Percentiles rank a stretch among this genome's conserved stretches.
Conservation (phyloP, 2,888 invertebrate species). For the Ophioninae sp. region DNA sequence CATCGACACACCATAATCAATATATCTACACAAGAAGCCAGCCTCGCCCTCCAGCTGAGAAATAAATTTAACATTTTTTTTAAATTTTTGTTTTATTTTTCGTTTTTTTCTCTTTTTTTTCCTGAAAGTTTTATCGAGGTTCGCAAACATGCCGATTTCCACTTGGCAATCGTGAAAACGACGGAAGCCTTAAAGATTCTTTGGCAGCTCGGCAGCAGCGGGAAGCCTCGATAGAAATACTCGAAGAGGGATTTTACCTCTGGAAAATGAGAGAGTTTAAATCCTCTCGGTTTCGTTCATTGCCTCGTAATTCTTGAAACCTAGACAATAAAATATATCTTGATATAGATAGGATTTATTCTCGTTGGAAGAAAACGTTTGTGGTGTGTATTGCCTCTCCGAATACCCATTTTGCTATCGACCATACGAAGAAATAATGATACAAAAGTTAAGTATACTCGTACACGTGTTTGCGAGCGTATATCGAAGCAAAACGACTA, state of each 20-base stretch:
- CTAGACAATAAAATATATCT: constrained; percentile 55
- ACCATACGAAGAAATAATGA: constrained; percentile 34
- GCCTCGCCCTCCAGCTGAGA: constrained; percentile 25
- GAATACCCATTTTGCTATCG: constrained; percentile 8
- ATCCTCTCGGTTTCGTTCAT: constrained; percentile 12
- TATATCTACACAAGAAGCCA: not conserved
- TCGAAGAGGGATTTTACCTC: not conserved
- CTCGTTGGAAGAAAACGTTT: not conserved
- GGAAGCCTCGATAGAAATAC: constrained; percentile 6
- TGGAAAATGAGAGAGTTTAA: not conserved
- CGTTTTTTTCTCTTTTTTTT: constrained; percentile 2
- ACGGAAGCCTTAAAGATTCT: constrained; percentile 50
- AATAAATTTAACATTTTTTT: constrained; percentile 48
- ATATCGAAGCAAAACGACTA: not conserved
- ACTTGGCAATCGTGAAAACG: constrained; percentile 45
- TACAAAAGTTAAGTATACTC: constrained; percentile 26
- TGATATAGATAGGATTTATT: constrained; percentile 41
- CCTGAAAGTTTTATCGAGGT: constrained; percentile 4
- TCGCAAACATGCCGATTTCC: constrained; percentile 15
- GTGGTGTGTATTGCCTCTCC: not conserved
- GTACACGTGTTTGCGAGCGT: not conserved
- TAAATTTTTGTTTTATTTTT: not conserved
- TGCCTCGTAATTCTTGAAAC: constrained; percentile 55
- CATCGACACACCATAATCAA: not conserved
- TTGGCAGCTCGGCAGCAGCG: constrained; percentile 11